phyloP scores from a whole-genome alignment of 2,888 invertebrate species.

The Nipponacmea schrenckii region DNA sequence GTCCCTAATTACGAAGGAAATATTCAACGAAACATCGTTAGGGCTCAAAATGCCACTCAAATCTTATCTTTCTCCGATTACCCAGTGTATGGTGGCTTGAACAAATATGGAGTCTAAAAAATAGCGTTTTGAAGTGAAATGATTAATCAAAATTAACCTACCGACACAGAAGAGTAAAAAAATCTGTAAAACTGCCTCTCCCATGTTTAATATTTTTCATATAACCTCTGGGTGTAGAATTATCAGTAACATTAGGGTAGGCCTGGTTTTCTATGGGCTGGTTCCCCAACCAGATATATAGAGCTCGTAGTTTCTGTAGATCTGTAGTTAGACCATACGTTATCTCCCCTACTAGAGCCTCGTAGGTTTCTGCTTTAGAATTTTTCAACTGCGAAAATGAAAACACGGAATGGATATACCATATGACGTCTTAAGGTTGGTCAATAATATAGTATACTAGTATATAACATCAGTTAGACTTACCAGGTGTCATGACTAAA shows the following conservation, averaged over 20 bases:
- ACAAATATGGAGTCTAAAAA: too few species aligned
- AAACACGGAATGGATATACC: background rate
- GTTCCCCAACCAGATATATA: slow-evolving; percentile 38
- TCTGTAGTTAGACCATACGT: slow-evolving; percentile 26
- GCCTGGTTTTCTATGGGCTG: slow-evolving; percentile 30
- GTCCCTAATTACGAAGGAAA: too few species aligned
- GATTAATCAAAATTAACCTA: slow-evolving; percentile 9
- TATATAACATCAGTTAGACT: too few species aligned
- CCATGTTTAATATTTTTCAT: slow-evolving; percentile 36
- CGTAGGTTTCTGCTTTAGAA: slow-evolving; percentile 13
- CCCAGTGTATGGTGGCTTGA: too few species aligned
- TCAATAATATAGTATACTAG: too few species aligned
- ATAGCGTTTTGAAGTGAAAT: too few species aligned
- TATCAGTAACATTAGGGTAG: slow-evolving; percentile 22
- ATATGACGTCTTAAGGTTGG: too few species aligned
- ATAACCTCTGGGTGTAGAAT: slow-evolving; percentile 37
- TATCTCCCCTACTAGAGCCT: slow-evolving; percentile 27
- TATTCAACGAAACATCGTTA: too few species aligned
- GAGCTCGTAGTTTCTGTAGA: slow-evolving; percentile 32
- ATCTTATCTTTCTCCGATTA: too few species aligned
- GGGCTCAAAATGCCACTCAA: too few species aligned
- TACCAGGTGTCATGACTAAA: too few species aligned
- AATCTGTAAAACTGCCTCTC: slow-evolving; percentile 33
- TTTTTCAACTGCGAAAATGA: too few species aligned
- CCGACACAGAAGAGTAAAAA: slow-evolving; percentile 41